These are phyloP conservation scores for Trichogramma pretiosum DNA, from an alignment of 1,140 invertebrate genomes.

Conservation along the genomic window DNA sequence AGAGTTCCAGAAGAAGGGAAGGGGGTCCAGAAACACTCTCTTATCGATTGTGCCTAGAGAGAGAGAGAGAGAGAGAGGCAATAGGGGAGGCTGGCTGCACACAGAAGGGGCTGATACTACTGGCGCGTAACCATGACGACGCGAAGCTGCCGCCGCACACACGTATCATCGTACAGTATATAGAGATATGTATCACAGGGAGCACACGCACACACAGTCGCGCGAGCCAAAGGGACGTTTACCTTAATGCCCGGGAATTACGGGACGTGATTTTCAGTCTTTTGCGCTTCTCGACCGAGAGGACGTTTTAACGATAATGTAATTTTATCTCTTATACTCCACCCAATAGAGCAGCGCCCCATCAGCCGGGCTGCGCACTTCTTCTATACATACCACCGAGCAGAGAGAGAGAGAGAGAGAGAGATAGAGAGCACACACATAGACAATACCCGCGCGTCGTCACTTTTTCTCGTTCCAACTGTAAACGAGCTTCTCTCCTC, in stretches of 20 bases:
- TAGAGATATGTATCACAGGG: neutral
- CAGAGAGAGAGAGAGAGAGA: too few relatives aligned
- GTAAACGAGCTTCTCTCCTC: too few relatives aligned
- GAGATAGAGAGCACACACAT: too few relatives aligned
- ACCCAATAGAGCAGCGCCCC: neutral
- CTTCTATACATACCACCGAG: too few relatives aligned
- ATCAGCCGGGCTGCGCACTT: too few relatives aligned
- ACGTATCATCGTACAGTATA: neutral
- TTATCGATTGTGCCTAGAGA: too few relatives aligned
- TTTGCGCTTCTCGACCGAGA: constrained; percentile 26
- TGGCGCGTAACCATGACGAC: constrained; percentile 39
- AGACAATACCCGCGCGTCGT: too few relatives aligned
- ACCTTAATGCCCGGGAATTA: constrained; percentile 46
- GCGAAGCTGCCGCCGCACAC: constrained; percentile 26
- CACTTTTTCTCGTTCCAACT: too few relatives aligned
- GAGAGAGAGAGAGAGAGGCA: constrained; percentile 18
- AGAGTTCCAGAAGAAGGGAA: neutral
- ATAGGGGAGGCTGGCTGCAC: constrained; percentile 1
- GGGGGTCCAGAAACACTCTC: too few relatives aligned
- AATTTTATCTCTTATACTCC: constrained; percentile 33
- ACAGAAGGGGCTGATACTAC: constrained; percentile 30
- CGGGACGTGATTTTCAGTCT: constrained; percentile 40
- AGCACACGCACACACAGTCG: too few relatives aligned
- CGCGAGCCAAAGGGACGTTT: constrained; percentile 39
- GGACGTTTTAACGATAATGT: constrained; percentile 38